Evolutionary conservation across 2,888 invertebrate species (phyloP), one percentile per base, ranked within the genome.

Genomic region (Euplagia quadripunctaria): DNA sequence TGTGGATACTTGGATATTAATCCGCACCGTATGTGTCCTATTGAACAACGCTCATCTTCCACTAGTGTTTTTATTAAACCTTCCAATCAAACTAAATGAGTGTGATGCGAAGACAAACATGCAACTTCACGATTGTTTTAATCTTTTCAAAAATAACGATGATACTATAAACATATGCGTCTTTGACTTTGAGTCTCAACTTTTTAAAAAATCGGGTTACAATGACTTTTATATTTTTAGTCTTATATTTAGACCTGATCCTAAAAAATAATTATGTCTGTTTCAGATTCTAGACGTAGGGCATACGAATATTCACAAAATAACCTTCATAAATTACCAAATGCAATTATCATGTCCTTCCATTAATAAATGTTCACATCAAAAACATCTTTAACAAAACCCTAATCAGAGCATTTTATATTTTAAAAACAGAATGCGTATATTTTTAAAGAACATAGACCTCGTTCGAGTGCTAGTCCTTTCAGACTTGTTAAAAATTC

Each of bases 401-500:
- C 63, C 64, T 75, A 77, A 82, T 74, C 72, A 82, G 42, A 68
- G 67, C 46, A 72, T 78, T 78, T 77, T 77, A 80, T 78, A 77
- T 78, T 80, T 78, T 69, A 76, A 80, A 79, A 82, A 73, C 71
- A 75, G 78, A 82, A 81, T 75, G 61, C 68, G 80, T 81, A 85
- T 80, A 81, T 84, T 80, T 83, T 82, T 78, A 81, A 77, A 78
- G 72, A 87, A 85, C 84, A 80, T 80, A 82, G 81, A 79, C 78
- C 49, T 58, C 20, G 71, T 69, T 58, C 78, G 83, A 85, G 85
- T 89, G 88, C 87, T 89, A 83, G 89, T 89, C 89, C 90, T 90
- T 87, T 90, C 87, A 88, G 86, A 81, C 87, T 83, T 79, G 89
- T 94, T 93, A 94, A 94, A 93, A 92, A 94, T 94, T 92, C 92